Conservation (phyloP, 2,113 vertebrate genomes). For the Thunnus thynnus region DNA sequence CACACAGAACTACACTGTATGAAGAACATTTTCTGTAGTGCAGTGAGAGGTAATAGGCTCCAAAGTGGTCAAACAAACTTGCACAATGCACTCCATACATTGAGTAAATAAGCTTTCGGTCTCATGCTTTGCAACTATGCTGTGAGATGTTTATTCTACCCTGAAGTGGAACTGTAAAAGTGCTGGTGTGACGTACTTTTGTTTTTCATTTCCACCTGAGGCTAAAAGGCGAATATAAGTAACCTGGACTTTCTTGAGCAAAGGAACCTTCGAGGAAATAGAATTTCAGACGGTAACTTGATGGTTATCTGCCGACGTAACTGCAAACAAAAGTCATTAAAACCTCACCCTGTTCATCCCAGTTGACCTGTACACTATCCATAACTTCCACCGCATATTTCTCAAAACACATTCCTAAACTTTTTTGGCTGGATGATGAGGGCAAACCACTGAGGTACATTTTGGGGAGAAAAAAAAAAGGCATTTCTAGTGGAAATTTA, state of each 20-base stretch:
- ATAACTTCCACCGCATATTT: constrained; percentile 44
- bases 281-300: background rate
- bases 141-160: constrained; percentile 47
- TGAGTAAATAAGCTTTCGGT: constrained; percentile 37
- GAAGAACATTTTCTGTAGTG: background rate
- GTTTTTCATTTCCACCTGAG: constrained; percentile 24
- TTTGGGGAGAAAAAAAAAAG: background rate
- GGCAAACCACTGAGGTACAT: constrained; percentile 20
- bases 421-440: constrained; percentile 37
- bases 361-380: constrained; percentile 16
- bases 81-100: constrained; percentile 23
- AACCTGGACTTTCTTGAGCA: constrained; percentile 2
- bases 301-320: constrained; percentile 1
- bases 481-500: constrained; percentile 14
- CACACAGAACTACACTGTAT: background rate
- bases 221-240: constrained; percentile 7
- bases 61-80: constrained; percentile 17
- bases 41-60: background rate
- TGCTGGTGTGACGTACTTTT: constrained; percentile 12
- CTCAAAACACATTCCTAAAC: constrained; percentile 65
- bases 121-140: constrained; percentile 16
- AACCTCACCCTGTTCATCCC: constrained; percentile 26
- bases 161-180: constrained; percentile 43
- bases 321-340: constrained; percentile 14
- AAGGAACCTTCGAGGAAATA: constrained; percentile 14